Conservation (phyloP, 2,113 vertebrate genomes). For the Lophotis ruficrista region DNA sequence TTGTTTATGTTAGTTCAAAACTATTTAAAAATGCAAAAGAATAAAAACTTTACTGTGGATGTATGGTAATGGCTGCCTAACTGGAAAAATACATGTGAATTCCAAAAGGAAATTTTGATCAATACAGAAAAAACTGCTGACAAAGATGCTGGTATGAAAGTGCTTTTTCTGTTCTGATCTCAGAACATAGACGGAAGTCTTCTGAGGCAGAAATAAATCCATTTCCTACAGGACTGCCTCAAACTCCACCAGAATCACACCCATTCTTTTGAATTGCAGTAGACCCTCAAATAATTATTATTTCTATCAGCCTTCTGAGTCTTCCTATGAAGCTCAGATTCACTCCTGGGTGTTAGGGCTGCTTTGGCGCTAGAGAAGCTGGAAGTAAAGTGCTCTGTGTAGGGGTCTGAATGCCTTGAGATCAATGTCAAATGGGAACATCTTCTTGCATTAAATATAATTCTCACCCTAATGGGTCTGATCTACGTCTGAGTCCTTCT, state of each 20-base stretch:
- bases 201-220: neutral
- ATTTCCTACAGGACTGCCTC: neutral
- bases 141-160: neutral
- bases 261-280: neutral
- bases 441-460: neutral
- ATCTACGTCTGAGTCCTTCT: neutral
- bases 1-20: neutral
- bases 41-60: neutral
- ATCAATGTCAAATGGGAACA: neutral
- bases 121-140: neutral
- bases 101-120: neutral
- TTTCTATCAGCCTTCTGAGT: neutral
- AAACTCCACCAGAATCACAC: neutral
- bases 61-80: neutral
- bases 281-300: neutral
- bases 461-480: neutral
- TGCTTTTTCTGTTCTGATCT: neutral
- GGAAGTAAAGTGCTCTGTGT: neutral
- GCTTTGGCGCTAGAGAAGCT: neutral
- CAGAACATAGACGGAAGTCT: neutral
- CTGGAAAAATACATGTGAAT: neutral
- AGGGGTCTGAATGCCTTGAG: neutral
- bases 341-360: neutral
- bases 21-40: neutral
- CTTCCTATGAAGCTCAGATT: neutral